phyloP scores from a whole-genome alignment of 2,888 invertebrate species.

The Priocnemis perturbator region DNA sequence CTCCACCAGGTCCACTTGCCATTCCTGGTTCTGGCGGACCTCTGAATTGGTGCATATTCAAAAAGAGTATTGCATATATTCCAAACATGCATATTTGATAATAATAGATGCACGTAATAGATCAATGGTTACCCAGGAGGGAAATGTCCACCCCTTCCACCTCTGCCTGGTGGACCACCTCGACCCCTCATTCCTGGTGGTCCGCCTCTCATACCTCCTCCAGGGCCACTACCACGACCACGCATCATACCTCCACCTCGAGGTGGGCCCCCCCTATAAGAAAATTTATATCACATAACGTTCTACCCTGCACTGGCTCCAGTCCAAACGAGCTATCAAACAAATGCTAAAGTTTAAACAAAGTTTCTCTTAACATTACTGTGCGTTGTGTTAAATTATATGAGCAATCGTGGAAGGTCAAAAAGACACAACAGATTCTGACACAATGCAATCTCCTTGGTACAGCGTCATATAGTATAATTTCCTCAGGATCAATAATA shows the following conservation, averaged over 20 bases:
- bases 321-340: not conserved
- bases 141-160: constrained; percentile 70
- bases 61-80: not conserved
- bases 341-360: too few relatives aligned
- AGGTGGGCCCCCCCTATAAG: constrained; percentile 65
- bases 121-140: constrained; percentile 64
- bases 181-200: constrained; percentile 70
- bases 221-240: constrained; percentile 68
- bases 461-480: too few relatives aligned
- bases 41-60: constrained; percentile 39
- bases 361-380: too few relatives aligned
- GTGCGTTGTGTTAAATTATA: not conserved
- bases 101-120: not conserved
- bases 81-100: not conserved
- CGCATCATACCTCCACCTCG: constrained; percentile 72
- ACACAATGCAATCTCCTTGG: too few relatives aligned
- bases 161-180: constrained; percentile 70
- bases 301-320: not conserved
- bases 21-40: constrained; percentile 69
- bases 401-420: too few relatives aligned
- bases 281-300: not conserved
- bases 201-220: constrained; percentile 71
- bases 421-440: too few relatives aligned
- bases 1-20: constrained; percentile 63
- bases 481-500: too few relatives aligned